Base-by-base conservation (phyloP, 2,888 invertebrate genomes). In the Tyria jacobaeae region DNA sequence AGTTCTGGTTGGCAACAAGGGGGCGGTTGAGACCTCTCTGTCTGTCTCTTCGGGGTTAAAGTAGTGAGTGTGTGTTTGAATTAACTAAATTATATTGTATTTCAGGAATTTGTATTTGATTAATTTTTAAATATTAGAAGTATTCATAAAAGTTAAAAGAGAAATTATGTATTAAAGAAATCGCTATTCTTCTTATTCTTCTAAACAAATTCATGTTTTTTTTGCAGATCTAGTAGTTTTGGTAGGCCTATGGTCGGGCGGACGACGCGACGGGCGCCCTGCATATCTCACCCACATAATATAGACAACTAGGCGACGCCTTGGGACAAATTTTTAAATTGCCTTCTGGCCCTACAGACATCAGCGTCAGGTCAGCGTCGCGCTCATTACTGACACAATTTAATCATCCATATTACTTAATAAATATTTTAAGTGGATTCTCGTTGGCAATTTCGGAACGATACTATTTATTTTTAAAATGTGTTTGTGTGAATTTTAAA, bases 321-420 rank as follows among this genome's bases (percentile, higher is more conserved):
- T 87, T 84, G 81, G 85, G 88, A 90, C 88, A 90, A 89, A 88
- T 90, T 92, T 92, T 92, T 90, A 91, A 90, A 91, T 91, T 90
- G 84, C 88, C 84, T 87, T 78, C 82, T 74, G 83, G 80, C 84
- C 79, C 80, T 86, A 79, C 82, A 83, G 81, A 82, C 80, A 48
- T 59, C 73, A 76, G 68, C 81, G 80, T 78, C 74, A 71, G 73
- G 66, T 73, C 73, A 76, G 72, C 70, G 57, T 71, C 71, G 71
- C 71, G 71, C 74, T 73, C 73, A 76, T 75, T 77, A 78, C 78
- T 57, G 66, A 69, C 64, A 68, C 65, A 75, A 72, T 72, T 70
- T 79, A 65, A 70, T 66, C 49, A 68, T 57, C 63, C 66, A 62
- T 65, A 57, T 70, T 75, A 71, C 57, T 62, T 65, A 69, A 59